A percentile compares a stretch with the other conserved stretches of the same genome.
These are phyloP conservation scores for Rhodophaea formosa DNA, from an alignment of 2,888 invertebrate species.

Conservation along the genomic window DNA sequence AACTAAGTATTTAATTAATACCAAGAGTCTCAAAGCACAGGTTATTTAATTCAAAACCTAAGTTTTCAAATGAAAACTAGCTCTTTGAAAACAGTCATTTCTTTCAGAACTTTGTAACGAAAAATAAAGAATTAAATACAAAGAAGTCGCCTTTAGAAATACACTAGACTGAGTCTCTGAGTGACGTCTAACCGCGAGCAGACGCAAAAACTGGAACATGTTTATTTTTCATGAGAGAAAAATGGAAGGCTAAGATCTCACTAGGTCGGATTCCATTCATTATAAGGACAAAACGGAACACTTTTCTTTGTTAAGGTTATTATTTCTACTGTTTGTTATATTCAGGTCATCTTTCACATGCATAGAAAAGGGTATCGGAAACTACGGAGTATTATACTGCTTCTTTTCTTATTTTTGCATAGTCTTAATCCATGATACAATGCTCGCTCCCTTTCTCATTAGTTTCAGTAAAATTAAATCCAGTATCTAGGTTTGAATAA, in stretches of 20 bases:
- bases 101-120: slow-evolving; percentile 2
- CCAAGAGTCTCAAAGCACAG: neutral
- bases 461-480: too few relatives aligned
- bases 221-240: slow-evolving; percentile 48
- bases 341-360: neutral
- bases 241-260: slow-evolving; percentile 18
- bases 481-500: too few relatives aligned
- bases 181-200: slow-evolving; percentile 30
- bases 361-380: too few relatives aligned
- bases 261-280: slow-evolving; percentile 14
- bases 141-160: slow-evolving; percentile 17
- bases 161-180: slow-evolving; percentile 20
- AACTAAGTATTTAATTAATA: too few relatives aligned
- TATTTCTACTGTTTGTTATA: neutral
- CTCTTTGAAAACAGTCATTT: slow-evolving; percentile 12
- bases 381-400: too few relatives aligned
- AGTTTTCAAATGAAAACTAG: slow-evolving; percentile 8
- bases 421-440: too few relatives aligned
- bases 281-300: slow-evolving; percentile 13
- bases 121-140: slow-evolving; percentile 13
- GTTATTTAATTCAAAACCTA: neutral
- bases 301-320: neutral
- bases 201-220: slow-evolving; percentile 40
- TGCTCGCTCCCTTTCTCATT: too few relatives aligned
- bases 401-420: too few relatives aligned